These are phyloP conservation scores for Rhadinocentrus ornatus DNA, from an alignment of 2,797 vertebrate genomes.

Conservation along the genomic window DNA sequence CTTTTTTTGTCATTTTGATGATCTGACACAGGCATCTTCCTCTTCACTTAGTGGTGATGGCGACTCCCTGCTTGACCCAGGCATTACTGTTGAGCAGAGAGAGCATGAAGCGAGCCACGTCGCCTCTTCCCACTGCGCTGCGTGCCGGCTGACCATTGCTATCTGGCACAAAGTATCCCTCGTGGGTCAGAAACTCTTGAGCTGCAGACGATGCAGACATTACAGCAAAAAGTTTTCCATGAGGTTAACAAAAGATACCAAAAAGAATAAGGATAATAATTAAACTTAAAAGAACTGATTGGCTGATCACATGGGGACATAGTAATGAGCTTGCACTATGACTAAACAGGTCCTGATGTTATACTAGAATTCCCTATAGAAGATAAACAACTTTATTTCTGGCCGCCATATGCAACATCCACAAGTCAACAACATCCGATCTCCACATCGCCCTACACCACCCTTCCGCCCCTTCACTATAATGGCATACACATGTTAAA, in stretches of 20 bases:
- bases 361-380: no score
- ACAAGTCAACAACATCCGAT: no score
- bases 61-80: conserved; percentile 80
- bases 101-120: conserved; percentile 83
- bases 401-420: no score
- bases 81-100: conserved; percentile 78
- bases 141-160: conserved; percentile 53
- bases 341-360: conserved; percentile 19
- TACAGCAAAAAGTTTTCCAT: conserved; percentile 4
- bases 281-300: background rate
- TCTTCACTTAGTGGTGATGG: conserved; percentile 78
- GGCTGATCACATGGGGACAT: background rate
- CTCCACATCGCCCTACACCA: no score
- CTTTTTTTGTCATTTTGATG: background rate
- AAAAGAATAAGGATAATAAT: background rate
- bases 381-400: no score
- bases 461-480: no score
- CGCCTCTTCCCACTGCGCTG: conserved; percentile 67
- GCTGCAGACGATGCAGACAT: conserved; percentile 53
- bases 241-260: background rate
- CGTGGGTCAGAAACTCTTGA: conserved; percentile 81
- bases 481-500: no score
- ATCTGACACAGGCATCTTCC: background rate
- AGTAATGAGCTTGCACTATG: conserved; percentile 1
- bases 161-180: conserved; percentile 82